Base-by-base conservation (phyloP, 2,113 vertebrate genomes). In the Bufo gargarizans region DNA sequence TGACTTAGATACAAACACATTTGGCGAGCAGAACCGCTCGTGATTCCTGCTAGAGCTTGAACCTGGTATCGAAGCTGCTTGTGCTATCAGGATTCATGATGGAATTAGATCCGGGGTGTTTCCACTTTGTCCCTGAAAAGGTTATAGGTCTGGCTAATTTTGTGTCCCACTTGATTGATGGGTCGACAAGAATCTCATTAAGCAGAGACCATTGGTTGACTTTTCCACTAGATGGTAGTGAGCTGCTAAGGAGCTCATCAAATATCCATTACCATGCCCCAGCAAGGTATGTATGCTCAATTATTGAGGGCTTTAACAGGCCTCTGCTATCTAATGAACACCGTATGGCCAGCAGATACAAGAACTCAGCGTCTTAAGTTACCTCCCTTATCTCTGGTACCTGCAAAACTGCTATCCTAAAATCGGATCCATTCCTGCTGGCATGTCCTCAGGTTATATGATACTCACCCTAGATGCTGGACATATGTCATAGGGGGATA, bases 81-180 rank as follows among this genome's bases (percentile, higher is more conserved):
- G 67, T 12, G 71, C 69, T 85, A n/a, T 76, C 84, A 59, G 49
- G 78, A 53, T 17, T 78, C 74, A 7, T 7, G 43, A 50, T 49
- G 43, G 67, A 76, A 82, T 76, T 19, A 74, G 78, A 82, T 76
- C 55, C 2, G 19, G 19, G 86, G 78, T 61, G 78, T 72, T 81
- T 82, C 22, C 19, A 47, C 63, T 14, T 69, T 80, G 77, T 81
- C 59, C 50, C 22, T 59, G 83, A 61, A 61, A 33, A 59, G 83
- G 83, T 74, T 85, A 86, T n/a, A 79, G 77, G 85, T 79, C 78
- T 4, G 13, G 67, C 79, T 82, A 61, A 82, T 82, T 88, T 71
- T 82, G 43, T 55, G 87, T 63, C 16, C n/a, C 16, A 33, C 63
- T 77, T 88, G 87, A 88, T 77, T 88, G 87, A 88, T 88, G n/a